phyloP scores from a whole-genome alignment of 2,888 invertebrate genomes.

The Diploptera punctata region DNA sequence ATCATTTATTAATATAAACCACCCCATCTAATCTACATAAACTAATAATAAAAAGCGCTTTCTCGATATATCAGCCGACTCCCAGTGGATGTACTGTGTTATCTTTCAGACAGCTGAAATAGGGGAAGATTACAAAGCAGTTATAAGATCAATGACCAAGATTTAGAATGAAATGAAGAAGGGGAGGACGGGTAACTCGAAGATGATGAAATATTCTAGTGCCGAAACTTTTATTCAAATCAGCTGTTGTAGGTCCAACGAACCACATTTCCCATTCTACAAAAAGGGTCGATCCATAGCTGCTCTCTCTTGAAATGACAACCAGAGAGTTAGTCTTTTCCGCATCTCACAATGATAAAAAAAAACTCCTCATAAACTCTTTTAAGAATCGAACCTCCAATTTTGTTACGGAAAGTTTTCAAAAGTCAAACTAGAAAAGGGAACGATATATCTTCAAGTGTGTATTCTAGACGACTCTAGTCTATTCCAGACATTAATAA shows the following conservation, averaged over 20 bases:
- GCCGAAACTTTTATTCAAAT: constrained; percentile 7
- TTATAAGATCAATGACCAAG: neutral
- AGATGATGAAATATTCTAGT: neutral
- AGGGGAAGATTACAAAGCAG: neutral
- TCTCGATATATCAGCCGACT: neutral
- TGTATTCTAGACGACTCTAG: too few species aligned
- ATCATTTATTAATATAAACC: too few species aligned
- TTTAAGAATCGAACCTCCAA: too few species aligned
- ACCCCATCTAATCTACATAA: neutral
- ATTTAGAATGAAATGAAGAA: neutral
- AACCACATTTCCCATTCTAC: neutral
- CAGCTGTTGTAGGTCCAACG: neutral
- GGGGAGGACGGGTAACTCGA: neutral
- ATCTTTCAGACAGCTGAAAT: constrained; percentile 6
- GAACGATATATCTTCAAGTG: too few species aligned
- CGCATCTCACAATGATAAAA: too few species aligned
- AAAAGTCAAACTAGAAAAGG: too few species aligned
- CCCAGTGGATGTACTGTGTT: neutral
- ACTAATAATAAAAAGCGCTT: neutral
- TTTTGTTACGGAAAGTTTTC: too few species aligned
- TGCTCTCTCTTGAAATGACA: too few species aligned
- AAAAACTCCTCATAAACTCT: too few species aligned
- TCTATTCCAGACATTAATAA: too few species aligned
- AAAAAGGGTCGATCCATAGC: neutral
- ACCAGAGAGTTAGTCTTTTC: too few species aligned